Conservation (phyloP, 2,113 vertebrate genomes). For the Poeciliopsis retropinna region DNA sequence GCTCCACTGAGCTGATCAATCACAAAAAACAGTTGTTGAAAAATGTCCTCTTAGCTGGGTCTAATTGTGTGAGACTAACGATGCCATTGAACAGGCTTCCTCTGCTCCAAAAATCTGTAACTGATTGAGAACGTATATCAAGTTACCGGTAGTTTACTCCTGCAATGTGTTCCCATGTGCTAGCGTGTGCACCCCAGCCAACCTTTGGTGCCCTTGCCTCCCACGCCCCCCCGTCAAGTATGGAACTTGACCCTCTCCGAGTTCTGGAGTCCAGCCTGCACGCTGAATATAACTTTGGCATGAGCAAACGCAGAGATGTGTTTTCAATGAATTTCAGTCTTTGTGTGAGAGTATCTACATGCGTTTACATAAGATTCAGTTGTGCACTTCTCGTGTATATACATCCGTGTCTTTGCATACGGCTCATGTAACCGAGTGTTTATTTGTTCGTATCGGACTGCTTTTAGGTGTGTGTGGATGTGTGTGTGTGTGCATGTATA, state of each 20-base stretch:
- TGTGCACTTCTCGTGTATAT: constrained; percentile 35
- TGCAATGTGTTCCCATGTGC: constrained; percentile 53
- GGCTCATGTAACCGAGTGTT: constrained; percentile 14
- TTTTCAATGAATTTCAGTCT: constrained; percentile 65
- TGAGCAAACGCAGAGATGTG: constrained; percentile 27
- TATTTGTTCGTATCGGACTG: constrained; percentile 48
- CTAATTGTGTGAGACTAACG: background rate
- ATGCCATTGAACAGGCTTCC: background rate
- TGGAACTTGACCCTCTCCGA: constrained; percentile 72
- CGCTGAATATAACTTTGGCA: constrained; percentile 60
- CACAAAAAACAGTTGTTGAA: background rate
- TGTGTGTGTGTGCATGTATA: constrained; percentile 7
- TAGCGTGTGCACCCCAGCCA: constrained; percentile 27
- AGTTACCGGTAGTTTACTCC: constrained; percentile 65
- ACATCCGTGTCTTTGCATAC: constrained; percentile 6
- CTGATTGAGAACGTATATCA: constrained; percentile 62
- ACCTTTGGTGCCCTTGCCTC: constrained; percentile 38
- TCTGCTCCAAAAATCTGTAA: constrained; percentile 61
- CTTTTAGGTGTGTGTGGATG: constrained; percentile 12
- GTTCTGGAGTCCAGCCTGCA: constrained; percentile 44
- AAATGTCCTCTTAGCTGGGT: background rate
- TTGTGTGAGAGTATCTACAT: constrained; percentile 8
- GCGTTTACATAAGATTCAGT: constrained; percentile 42
- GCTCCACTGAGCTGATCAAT: background rate
- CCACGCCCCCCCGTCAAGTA: constrained; percentile 44